Evolutionary conservation across 2,888 invertebrate genomes (phyloP).

Genomic region (Lycaena phlaeas): DNA sequence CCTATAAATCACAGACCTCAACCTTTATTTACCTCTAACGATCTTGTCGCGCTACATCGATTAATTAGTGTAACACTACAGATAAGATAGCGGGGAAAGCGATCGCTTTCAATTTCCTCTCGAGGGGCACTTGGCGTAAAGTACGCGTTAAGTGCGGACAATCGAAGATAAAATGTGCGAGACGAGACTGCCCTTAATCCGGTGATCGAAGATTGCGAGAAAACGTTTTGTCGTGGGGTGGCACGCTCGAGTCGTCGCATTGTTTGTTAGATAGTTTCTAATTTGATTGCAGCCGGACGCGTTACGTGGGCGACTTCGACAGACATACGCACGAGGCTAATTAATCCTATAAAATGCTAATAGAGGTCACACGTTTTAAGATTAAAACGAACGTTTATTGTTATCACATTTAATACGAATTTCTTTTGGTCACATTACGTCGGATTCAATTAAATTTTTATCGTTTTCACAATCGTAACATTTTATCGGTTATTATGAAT

Average conservation of each 20-base stretch:
- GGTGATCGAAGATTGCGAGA: conserved; percentile 72
- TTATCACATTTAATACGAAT: conserved; percentile 1
- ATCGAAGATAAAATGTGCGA: conserved; percentile 73
- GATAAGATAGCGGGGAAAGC: conserved; percentile 69
- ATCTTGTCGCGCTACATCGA: conserved; percentile 58
- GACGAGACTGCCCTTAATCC: conserved; percentile 69
- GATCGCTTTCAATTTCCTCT: conserved; percentile 73
- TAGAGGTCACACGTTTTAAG: conserved; percentile 37
- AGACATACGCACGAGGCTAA: conserved; percentile 51
- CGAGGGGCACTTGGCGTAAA: conserved; percentile 70
- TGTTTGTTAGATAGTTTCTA: conserved; percentile 56
- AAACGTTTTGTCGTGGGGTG: conserved; percentile 73
- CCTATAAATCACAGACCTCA: conserved; percentile 63
- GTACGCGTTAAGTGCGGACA: conserved; percentile 72
- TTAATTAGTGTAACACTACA: conserved; percentile 70
- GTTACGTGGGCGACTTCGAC: conserved; percentile 45
- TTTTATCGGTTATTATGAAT: conserved; percentile 6
- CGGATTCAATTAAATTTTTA: conserved; percentile 7
- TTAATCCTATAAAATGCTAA: conserved; percentile 62
- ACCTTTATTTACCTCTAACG: conserved; percentile 64
- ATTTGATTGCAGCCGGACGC: conserved; percentile 67
- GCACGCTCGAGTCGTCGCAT: conserved; percentile 52
- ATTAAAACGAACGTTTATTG: conserved; percentile 1
- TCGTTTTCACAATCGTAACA: conserved; percentile 1
- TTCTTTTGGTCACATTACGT: not conserved